Conservation (phyloP, 1,140 invertebrate genomes). For the Chironomus tepperi region DNA sequence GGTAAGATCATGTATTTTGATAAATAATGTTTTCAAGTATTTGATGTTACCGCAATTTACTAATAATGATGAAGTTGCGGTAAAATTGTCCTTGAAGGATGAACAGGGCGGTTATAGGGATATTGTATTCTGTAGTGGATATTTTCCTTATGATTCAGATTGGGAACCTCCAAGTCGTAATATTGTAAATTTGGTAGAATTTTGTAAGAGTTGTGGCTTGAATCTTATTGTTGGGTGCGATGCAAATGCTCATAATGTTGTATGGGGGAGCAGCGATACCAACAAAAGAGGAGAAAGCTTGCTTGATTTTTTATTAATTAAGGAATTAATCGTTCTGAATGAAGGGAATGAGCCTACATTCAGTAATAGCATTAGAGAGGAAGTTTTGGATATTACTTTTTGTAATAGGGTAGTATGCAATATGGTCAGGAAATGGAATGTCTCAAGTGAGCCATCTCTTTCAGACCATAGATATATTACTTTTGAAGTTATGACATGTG, state of each 20-base stretch:
- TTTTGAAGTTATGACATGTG: background rate
- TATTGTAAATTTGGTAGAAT: too few relatives aligned
- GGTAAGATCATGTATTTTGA: background rate
- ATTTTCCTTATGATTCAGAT: background rate
- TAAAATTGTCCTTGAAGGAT: too few relatives aligned
- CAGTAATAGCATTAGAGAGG: slow-evolving; percentile 25
- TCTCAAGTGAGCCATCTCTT: slow-evolving; percentile 6
- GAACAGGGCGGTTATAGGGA: background rate
- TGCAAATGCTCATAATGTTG: slow-evolving; percentile 29
- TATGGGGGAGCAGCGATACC: slow-evolving; percentile 30
- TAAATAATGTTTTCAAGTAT: background rate
- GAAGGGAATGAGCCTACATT: slow-evolving; percentile 26
- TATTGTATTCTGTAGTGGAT: background rate
- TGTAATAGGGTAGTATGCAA: background rate
- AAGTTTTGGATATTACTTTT: slow-evolving; percentile 26
- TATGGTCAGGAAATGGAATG: background rate
- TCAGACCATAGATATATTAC: slow-evolving; percentile 25
- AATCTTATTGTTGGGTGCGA: slow-evolving; percentile 30
- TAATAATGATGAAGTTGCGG: background rate
- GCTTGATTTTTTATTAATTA: slow-evolving; percentile 28
- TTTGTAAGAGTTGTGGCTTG: background rate
- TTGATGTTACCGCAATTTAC: background rate
- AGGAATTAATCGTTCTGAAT: slow-evolving; percentile 27
- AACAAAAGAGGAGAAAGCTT: slow-evolving; percentile 29
- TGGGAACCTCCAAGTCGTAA: background rate